Base-by-base conservation (phyloP, 2,888 invertebrate genomes). In the Rotaria sp. region DNA sequence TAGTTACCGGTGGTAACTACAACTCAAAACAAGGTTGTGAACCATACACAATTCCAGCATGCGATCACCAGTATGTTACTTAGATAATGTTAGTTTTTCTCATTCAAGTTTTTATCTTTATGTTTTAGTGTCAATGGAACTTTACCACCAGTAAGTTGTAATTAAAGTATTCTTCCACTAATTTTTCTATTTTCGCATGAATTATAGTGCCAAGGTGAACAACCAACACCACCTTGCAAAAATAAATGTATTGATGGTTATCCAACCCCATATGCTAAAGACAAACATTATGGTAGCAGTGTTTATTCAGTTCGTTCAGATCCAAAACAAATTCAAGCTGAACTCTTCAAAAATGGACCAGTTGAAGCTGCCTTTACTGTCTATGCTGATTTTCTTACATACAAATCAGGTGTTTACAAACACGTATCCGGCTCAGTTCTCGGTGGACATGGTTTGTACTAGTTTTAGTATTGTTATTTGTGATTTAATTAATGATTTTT, bases 61-160 rank as follows among this genome's bases (percentile, higher is more conserved):
- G 96, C 90, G 96, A 96, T 90, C 96, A 96, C 91, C 96, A 96
- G 94, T 94, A 0, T 94, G 94, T 86, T 96, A 96, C 0, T 93
- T 89, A 45, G 87, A 89, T 21, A 85, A 88, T 10, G 89, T 90
- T 21, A 91, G 91, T 87, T 48, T 87, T 38, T 87, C 3, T 7
- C 24, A 52, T 52, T 24, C 24, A 52, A 5, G 24, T 24, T 74
- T 21, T 11, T 41, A 26, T 57, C 52, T 50, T 84, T 13, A 15
- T 50, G 15, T 48, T 52, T 8, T 84, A 57, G 84, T 41, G 38
- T 52, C 15, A 59, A 38, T 48, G 45, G 45, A 59, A 85, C 84
- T 55, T 35, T 59, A 48, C 85, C 87, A 84, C 87, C 87, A 38
- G 67, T 67, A 67, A 67, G 67, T 35, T 15, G n/a, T 5, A 30